Evolutionary conservation across 2,113 vertebrate genomes (phyloP).

Genomic region (Sylvia atricapilla): DNA sequence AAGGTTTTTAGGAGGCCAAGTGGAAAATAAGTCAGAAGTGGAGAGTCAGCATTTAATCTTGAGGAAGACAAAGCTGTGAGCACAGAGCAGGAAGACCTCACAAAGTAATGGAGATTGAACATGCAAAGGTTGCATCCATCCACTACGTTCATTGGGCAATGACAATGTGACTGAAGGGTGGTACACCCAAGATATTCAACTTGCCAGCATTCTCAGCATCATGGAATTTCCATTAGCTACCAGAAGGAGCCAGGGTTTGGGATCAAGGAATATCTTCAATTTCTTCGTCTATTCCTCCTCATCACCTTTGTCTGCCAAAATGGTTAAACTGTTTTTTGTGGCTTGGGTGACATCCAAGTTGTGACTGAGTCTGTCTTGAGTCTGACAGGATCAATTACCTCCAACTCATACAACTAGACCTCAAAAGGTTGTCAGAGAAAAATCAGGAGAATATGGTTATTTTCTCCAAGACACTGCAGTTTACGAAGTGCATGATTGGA

Average conservation of each 20-base stretch:
- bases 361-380: neutral
- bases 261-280: neutral
- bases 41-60: neutral
- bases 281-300: neutral
- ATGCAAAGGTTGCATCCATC: neutral
- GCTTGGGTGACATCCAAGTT: neutral
- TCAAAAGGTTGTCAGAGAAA: neutral
- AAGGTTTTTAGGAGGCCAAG: neutral
- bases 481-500: neutral
- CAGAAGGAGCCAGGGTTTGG: neutral
- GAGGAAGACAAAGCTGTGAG: neutral
- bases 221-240: neutral
- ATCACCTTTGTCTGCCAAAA: neutral
- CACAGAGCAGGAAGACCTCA: neutral
- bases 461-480: neutral
- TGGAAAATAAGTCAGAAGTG: neutral
- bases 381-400: neutral
- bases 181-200: neutral
- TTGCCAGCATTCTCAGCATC: neutral
- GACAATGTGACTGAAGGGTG: fast-evolving
- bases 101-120: neutral
- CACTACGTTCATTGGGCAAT: neutral
- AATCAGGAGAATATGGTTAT: neutral
- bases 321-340: neutral
- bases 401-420: neutral